Base-by-base conservation (phyloP, 2,888 invertebrate genomes). In the Synanthedon vespiformis region DNA sequence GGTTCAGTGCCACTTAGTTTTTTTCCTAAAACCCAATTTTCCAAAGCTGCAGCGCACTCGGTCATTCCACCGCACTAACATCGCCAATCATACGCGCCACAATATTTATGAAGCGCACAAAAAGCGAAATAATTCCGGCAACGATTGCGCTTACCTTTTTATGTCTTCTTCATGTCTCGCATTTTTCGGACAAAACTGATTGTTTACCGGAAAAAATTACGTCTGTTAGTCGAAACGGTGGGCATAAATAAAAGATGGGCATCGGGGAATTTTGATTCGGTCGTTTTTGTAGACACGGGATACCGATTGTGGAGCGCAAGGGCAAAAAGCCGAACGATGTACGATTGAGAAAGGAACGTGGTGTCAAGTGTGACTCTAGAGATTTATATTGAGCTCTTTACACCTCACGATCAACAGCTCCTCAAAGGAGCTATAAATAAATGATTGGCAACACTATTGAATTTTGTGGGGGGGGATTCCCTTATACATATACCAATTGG, bases 171-270 rank as follows among this genome's bases (percentile, higher is more conserved):
- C 79, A 67, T 79, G 80, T 77, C 74, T 74, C 79, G 82, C 80
- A 86, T 84, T 87, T 87, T 87, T 86, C 83, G 77, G 80, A 68
- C 82, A 86, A 86, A 87, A 86, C 77, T 84, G 85, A 85, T 86
- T 87, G 86, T 87, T 86, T 87, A 80, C 75, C 79, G 86, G 86
- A 86, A 86, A 87, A 87, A 87, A 87, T 86, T 82, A 85, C 84
- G 81, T 72, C 85, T 84, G 86, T 86, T 85, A 85, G 81, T 71
- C 77, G 80, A 75, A 79, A 73, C 76, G 76, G 70, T 63, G 68
- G 62, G 68, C 63, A 86, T 87, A 84, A 85, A 87, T 87, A 86
- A 87, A 85, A 86, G 82, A 87, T 86, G 80, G 18, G 44, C 70
- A 68, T 66, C 62, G 64, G 74, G 73, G 86, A 85, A 86, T 87